Percentiles rank a stretch among this genome's conserved stretches.
phyloP scores from a whole-genome alignment of 2,888 invertebrate species.

The Pterobdella sp. region DNA sequence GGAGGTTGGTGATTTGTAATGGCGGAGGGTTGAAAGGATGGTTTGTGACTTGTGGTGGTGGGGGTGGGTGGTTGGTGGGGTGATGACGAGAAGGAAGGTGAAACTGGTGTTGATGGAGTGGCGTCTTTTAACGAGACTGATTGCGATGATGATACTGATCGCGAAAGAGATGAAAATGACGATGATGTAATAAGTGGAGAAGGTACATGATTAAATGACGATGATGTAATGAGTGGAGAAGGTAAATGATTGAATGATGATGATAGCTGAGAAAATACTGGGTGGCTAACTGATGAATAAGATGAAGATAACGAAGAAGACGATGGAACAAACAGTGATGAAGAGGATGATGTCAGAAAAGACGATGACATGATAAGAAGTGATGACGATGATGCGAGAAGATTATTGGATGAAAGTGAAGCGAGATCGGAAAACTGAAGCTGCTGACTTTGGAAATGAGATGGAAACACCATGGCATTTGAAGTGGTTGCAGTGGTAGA shows the following conservation, averaged over 20 bases:
- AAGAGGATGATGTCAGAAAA: neutral
- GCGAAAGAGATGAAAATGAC: neutral
- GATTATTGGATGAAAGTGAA: neutral
- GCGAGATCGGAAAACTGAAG: neutral
- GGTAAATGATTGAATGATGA: neutral
- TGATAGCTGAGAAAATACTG: neutral
- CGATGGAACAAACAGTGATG: neutral
- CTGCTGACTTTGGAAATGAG: neutral
- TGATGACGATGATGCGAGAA: neutral
- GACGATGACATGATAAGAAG: neutral
- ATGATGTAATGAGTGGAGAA: neutral
- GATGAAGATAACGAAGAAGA: neutral
- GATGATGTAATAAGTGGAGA: conserved; percentile 1
- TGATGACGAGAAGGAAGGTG: neutral
- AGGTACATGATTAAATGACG: neutral
- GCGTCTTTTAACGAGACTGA: neutral
- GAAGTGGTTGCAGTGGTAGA: neutral
- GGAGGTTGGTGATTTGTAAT: neutral
- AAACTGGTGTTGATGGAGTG: neutral
- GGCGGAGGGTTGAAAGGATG: neutral
- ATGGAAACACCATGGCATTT: neutral
- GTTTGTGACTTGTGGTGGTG: neutral
- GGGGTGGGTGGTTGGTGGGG: neutral
- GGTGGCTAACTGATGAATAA: neutral
- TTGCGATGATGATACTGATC: neutral